Conservation (phyloP, 2,113 vertebrate genomes). For the Grallaria varia region DNA sequence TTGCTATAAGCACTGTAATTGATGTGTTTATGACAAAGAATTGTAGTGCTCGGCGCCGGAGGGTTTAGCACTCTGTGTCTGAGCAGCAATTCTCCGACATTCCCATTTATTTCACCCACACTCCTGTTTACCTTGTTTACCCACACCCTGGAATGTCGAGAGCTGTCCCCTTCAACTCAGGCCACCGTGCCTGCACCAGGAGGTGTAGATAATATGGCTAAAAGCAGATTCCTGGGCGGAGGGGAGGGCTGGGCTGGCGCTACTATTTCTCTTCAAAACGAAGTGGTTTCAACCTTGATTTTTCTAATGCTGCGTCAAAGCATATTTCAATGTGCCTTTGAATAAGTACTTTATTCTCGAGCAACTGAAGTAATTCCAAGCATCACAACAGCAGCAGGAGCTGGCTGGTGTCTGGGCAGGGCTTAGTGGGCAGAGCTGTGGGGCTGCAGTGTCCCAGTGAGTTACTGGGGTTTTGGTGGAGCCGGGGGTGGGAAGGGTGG, state of each 20-base stretch:
- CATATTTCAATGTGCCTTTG: background rate
- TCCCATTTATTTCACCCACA: constrained; percentile 28
- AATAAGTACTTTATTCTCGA: background rate
- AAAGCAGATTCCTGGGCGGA: background rate
- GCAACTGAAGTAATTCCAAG: background rate
- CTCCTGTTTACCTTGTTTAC: background rate
- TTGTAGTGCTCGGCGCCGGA: background rate
- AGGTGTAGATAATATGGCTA: background rate
- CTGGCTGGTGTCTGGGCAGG: accelerated
- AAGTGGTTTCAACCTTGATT: accelerated
- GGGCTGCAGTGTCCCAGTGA: background rate
- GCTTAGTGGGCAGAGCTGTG: background rate
- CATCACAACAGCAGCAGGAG: background rate
- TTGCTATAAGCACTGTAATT: background rate
- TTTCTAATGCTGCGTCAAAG: background rate
- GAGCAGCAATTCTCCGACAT: background rate
- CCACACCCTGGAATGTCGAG: background rate
- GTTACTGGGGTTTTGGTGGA: background rate
- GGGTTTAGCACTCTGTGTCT: background rate
- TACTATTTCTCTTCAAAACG: background rate
- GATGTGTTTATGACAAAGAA: constrained; percentile 27
- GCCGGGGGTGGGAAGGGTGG: background rate
- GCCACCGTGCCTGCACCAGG: background rate
- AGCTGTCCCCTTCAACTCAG: background rate
- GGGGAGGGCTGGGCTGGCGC: background rate